Base-by-base conservation (phyloP, 2,113 vertebrate genomes). In the Myrmecophaga tridactyla region DNA sequence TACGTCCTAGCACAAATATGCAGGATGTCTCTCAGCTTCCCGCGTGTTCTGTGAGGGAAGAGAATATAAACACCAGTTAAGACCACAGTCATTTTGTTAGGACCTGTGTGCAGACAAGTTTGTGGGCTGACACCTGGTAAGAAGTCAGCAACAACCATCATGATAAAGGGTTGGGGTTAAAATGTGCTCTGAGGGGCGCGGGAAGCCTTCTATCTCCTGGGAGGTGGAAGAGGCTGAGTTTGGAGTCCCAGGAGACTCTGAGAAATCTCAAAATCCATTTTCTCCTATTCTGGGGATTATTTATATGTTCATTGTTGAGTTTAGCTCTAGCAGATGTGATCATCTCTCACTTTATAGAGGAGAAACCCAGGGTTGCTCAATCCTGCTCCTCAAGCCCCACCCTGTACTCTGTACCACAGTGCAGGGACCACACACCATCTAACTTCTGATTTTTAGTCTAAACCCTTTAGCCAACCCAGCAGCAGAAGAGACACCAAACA, bases 1-100 rank as follows among this genome's bases (percentile, higher is more conserved):
- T 62, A 53, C 3, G 62, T 67, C 29, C 17, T 36, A n/a, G 36
- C 48, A 51, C 11, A 73, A 39, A 13, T 48, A 34, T 4, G 7
- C 14, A 87, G 72, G 46, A 23, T 43, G 25, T 20, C 60, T 89
- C 13, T 75, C 27, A 89, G 48, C 51, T 96, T 75, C 51, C 20
- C 53, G 92, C 51, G 69, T 89, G 31, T 95, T 91, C 73, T 43
- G 23, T 75, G 56, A 94, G 41, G 63, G 31, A 90, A 67, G 41
- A 39, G n/a, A 58, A 18, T 72, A 63, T 62, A 51, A 83, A 56
- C 12, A 39, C 21, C 69, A 73, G 29, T 60, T 21, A 21, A 14
- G 6, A 81, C 15, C 65, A 62, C 20, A 53, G 31, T 48, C 89
- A 58, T 72, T 82, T 89, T n/a, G 31, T 56, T 76, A 39, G 34